Percentiles rank a stretch among this genome's conserved stretches.
phyloP scores from a whole-genome alignment of 2,888 invertebrate species.

The Mythimna ferrago region DNA sequence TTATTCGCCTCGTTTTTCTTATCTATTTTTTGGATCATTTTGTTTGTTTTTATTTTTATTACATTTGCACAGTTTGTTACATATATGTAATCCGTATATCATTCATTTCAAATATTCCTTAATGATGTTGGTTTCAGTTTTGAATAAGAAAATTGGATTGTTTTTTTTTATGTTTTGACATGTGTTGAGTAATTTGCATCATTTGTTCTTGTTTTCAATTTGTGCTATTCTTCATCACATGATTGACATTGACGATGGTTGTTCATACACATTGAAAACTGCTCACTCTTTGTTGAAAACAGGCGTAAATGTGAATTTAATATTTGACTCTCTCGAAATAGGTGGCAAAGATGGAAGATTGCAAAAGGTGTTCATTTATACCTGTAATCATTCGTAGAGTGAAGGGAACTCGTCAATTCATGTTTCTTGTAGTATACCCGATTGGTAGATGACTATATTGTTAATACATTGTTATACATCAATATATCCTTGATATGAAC shows the following conservation, averaged over 20 bases:
- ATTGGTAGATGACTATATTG: not conserved
- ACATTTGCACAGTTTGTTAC: constrained; percentile 27
- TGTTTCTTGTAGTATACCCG: not conserved
- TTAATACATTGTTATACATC: too few species aligned
- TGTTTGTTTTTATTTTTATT: constrained; percentile 4
- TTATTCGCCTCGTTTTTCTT: constrained; percentile 43
- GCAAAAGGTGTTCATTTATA: not conserved
- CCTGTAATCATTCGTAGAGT: not conserved
- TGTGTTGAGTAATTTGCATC: not conserved
- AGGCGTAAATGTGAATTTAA: not conserved
- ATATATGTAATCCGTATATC: constrained; percentile 25
- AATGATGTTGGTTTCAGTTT: not conserved
- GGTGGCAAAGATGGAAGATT: not conserved
- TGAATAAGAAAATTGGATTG: too few species aligned
- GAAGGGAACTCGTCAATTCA: not conserved
- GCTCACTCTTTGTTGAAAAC: constrained; percentile 1
- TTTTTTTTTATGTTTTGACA: not conserved
- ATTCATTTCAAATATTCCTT: not conserved
- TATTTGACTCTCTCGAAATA: too few species aligned
- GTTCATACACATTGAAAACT: not conserved
- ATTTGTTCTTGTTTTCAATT: not conserved
- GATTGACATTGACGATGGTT: constrained; percentile 2
- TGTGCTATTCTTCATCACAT: not conserved
- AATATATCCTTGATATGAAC: too few species aligned
- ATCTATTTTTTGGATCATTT: constrained; percentile 15